Evolutionary conservation across 2,113 vertebrate species (phyloP).

Genomic region (Emydocephalus ijimae): DNA sequence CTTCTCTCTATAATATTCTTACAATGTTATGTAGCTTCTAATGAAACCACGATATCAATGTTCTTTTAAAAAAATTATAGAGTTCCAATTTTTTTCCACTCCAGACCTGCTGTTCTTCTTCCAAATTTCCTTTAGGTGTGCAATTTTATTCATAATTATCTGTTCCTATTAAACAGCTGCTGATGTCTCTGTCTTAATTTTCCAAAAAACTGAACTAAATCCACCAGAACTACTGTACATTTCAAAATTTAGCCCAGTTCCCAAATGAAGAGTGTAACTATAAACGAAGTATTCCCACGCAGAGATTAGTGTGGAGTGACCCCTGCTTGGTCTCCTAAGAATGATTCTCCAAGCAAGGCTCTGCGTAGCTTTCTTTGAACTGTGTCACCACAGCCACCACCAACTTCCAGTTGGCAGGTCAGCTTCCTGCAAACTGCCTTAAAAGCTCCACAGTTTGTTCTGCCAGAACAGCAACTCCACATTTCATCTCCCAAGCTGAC

Average conservation of each 20-base stretch:
- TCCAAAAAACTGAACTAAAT: not conserved
- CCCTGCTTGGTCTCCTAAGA: slow-evolving; percentile 39
- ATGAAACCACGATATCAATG: not conserved
- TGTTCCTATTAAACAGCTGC: not conserved
- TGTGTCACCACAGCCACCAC: not conserved
- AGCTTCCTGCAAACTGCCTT: not conserved
- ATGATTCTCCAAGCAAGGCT: slow-evolving; percentile 22
- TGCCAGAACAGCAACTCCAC: not conserved
- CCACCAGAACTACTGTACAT: not conserved
- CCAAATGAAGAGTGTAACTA: slow-evolving; percentile 27
- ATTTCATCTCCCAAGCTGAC: slow-evolving; percentile 29
- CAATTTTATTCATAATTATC: not conserved
- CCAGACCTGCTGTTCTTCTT: not conserved
- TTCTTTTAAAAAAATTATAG: not conserved
- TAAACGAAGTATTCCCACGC: slow-evolving; percentile 24
- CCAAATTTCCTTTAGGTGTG: not conserved
- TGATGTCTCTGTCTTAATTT: not conserved
- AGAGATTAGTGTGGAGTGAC: slow-evolving; percentile 35
- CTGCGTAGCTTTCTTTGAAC: slow-evolving; percentile 31
- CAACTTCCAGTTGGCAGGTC: not conserved
- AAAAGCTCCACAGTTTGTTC: not conserved
- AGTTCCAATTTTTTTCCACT: not conserved
- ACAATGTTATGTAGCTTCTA: not conserved
- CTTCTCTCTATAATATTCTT: not conserved
- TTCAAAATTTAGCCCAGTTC: slow-evolving; percentile 23